Evolutionary conservation across 2,888 invertebrate species (phyloP), one percentile per base, ranked within the genome.

Genomic region (Phlogophora meticulosa): DNA sequence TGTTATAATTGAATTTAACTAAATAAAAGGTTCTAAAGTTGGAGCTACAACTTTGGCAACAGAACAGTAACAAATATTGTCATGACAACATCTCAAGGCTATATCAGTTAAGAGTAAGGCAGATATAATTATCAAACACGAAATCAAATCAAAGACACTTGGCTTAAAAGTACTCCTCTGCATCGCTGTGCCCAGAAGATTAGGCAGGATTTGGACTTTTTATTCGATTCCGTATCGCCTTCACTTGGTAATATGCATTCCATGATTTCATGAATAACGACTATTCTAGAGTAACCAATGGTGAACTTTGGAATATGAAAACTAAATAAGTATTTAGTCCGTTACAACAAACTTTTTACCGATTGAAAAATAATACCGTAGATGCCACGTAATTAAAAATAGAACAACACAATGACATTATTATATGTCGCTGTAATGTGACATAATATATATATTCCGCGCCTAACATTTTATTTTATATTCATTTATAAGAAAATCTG

Each of bases 311-410:
- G 2, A 67, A 9, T 13, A n/a, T 15, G 38, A 69, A 61, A 48
- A 51, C 20, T 15, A 10, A 2, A 28, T 34, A 22, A 42, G 46
- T 48, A 43, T 45, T 38, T 13, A 52, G 2, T 32, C n/a, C 3
- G 15, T 4, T 10, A 28, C 11, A 20, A 7, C 10, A 59, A 69
- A 61, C 59, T 71, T 61, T 73, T 73, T 64, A 20, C 48, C 13
- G 45, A 45, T 32, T 24, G 20, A 65, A 55, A 75, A 75, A 59
- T 49, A 65, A 53, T 56, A 70, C 48, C 49, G 15, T 46, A 46
- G 56, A 52, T 58, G 34, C 48, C 46, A 46, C 17, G 32, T 76
- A 81, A 79, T 78, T 74, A 77, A 80, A 85, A 86, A 82, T 79
- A 73, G 85, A 88, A 88, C 76, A 53, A 61, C 58, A 48, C 15